phyloP scores from a whole-genome alignment of 2,888 invertebrate genomes.

The Calliscelio sp. region DNA sequence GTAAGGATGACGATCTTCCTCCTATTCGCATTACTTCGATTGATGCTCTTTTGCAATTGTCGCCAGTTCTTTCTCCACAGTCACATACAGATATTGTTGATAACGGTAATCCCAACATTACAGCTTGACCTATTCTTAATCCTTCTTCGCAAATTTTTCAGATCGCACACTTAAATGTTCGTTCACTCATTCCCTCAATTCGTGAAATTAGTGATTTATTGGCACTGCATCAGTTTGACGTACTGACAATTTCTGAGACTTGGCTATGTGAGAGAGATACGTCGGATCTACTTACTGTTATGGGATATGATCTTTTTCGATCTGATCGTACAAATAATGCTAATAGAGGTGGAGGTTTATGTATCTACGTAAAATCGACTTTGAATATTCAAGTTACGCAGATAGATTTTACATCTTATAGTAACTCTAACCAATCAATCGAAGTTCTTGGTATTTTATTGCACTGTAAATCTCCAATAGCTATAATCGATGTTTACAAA shows the following conservation, averaged over 20 bases:
- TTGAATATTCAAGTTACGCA: background rate
- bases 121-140: background rate
- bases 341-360: background rate
- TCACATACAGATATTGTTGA: no score
- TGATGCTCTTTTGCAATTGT: background rate
- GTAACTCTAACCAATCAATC: background rate
- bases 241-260: background rate
- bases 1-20: background rate
- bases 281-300: background rate
- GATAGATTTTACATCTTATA: background rate
- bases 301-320: background rate
- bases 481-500: background rate
- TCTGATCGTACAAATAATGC: background rate
- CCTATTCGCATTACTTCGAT: background rate
- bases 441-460: background rate
- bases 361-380: background rate
- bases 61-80: background rate
- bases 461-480: background rate
- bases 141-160: background rate
- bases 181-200: background rate
- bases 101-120: no score
- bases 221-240: background rate
- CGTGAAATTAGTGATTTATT: background rate
- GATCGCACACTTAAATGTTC: constrained; percentile 1
- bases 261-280: background rate